These are phyloP conservation scores for Cyclargus thomasi DNA, from an alignment of 1,140 invertebrate genomes.

Conservation along the genomic window DNA sequence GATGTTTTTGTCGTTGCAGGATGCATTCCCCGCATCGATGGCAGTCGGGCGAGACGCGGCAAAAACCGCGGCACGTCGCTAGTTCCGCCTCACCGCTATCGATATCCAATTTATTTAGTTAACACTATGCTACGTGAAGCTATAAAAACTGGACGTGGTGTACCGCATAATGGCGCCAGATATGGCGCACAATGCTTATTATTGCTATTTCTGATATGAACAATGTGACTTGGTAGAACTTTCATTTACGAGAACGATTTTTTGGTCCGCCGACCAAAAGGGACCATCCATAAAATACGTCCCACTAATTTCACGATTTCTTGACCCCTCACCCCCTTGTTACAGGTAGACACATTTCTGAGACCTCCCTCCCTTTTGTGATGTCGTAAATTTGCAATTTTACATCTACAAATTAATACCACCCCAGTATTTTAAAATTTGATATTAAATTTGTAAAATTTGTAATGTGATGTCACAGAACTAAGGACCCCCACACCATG, in stretches of 20 bases:
- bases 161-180: not conserved
- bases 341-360: too few species aligned
- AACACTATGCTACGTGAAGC: not conserved
- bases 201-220: not conserved
- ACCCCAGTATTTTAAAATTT: too few species aligned
- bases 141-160: not conserved
- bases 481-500: too few species aligned
- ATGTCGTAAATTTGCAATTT: too few species aligned
- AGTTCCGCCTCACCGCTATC: constrained; percentile 2
- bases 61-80: constrained; percentile 4
- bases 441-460: too few species aligned
- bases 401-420: too few species aligned
- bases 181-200: not conserved
- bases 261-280: too few species aligned
- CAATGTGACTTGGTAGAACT: not conserved
- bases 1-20: constrained; percentile 5
- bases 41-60: not conserved
- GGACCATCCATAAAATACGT: too few species aligned
- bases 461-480: too few species aligned
- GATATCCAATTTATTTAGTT: constrained; percentile 14
- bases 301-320: too few species aligned
- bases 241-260: not conserved
- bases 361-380: too few species aligned
- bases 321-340: too few species aligned
- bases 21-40: constrained; percentile 3